Evolutionary conservation across 1,140 invertebrate species (phyloP).

Genomic region (Brachionus rubens): DNA sequence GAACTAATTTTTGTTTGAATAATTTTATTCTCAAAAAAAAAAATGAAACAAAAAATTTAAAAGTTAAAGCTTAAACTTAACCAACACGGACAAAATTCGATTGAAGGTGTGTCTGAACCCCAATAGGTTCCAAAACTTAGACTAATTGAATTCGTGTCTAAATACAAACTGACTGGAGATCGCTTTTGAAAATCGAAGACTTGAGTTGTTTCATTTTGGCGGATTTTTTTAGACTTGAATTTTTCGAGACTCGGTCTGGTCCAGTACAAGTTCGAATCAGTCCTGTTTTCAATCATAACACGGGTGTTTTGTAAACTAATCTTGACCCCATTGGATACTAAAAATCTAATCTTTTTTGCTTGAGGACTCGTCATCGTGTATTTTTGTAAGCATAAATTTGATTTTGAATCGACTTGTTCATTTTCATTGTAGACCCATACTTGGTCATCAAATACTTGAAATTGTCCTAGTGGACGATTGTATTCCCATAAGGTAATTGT

Average conservation of each 20-base stretch:
- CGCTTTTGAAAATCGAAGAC: background rate
- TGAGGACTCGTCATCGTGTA: no score
- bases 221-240: background rate
- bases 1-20: background rate
- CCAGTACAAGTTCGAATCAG: background rate
- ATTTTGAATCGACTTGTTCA: background rate
- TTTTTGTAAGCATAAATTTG: background rate
- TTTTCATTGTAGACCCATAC: background rate
- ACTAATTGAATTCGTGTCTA: background rate
- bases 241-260: background rate
- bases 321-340: background rate
- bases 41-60: conserved; percentile 1
- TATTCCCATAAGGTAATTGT: conserved; percentile 17
- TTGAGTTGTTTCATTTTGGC: background rate
- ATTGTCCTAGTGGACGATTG: background rate
- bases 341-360: background rate
- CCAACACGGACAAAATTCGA: conserved; percentile 24
- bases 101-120: conserved; percentile 10
- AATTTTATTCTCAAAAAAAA: background rate
- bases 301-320: background rate
- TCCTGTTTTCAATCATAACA: background rate
- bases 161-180: background rate
- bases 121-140: conserved; percentile 10
- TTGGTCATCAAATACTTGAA: background rate
- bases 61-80: conserved; percentile 8